Evolutionary conservation across 1,140 invertebrate genomes (phyloP).

Genomic region (Onthophagus taurus): DNA sequence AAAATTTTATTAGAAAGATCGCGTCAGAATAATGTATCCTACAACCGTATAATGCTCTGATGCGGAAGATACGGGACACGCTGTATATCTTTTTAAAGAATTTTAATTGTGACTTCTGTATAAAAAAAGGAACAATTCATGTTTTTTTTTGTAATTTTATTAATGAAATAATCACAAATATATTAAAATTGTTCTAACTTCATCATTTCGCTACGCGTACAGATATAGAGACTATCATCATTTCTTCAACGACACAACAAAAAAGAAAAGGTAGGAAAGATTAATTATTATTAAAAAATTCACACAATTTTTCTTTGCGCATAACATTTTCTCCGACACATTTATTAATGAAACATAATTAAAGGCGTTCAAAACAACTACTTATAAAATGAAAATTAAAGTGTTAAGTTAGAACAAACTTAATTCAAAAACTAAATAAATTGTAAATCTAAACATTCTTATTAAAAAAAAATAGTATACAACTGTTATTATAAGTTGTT

Average conservation of each 20-base stretch:
- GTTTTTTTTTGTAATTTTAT: too few relatives aligned
- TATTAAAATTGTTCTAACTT: constrained; percentile 12
- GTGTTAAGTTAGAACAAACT: constrained; percentile 11
- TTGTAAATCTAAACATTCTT: constrained; percentile 5
- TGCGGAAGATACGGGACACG: too few relatives aligned
- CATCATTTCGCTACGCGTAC: too few relatives aligned
- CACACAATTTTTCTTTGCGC: not conserved
- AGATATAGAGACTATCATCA: constrained; percentile 8
- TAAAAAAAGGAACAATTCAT: too few relatives aligned
- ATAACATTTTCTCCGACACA: not conserved
- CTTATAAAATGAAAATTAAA: not conserved
- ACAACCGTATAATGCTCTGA: too few relatives aligned
- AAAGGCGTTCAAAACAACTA: not conserved
- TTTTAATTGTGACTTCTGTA: too few relatives aligned
- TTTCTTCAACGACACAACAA: not conserved
- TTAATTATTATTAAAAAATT: not conserved
- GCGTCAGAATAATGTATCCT: too few relatives aligned
- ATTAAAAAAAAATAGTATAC: constrained; percentile 8
- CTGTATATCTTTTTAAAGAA: too few relatives aligned
- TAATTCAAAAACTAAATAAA: too few relatives aligned
- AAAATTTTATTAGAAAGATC: too few relatives aligned
- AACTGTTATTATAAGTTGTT: constrained; percentile 6
- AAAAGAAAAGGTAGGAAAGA: constrained; percentile 1
- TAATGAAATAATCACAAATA: constrained; percentile 13
- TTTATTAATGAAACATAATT: not conserved